Evolutionary conservation across 2,888 invertebrate species (phyloP).

Genomic region (Platycheirus albimanus): DNA sequence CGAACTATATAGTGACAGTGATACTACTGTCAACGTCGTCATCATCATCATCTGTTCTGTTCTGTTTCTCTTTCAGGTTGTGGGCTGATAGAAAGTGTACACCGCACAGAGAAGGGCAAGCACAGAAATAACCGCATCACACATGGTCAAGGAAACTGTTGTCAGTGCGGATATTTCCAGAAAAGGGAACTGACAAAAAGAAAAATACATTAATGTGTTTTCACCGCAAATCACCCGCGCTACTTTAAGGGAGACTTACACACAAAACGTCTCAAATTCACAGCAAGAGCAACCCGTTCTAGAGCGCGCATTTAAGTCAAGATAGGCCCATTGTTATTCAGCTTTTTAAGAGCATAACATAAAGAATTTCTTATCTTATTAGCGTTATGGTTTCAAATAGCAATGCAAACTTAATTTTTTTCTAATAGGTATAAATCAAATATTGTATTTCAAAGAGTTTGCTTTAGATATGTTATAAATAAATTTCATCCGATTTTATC

Average conservation of each 20-base stretch:
- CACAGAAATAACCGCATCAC: slow-evolving; percentile 58
- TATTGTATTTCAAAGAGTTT: no score
- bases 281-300: slow-evolving; percentile 22
- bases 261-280: slow-evolving; percentile 59
- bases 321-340: neutral
- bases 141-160: slow-evolving; percentile 68
- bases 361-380: no score
- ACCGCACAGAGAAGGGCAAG: slow-evolving; percentile 61
- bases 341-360: no score
- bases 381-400: no score
- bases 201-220: slow-evolving; percentile 21
- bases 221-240: slow-evolving; percentile 48
- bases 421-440: no score
- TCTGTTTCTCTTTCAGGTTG: slow-evolving; percentile 53
- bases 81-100: slow-evolving; percentile 43
- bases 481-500: neutral
- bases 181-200: slow-evolving; percentile 24
- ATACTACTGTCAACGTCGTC: slow-evolving; percentile 61
- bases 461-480: no score
- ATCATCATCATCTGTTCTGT: slow-evolving; percentile 56
- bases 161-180: slow-evolving; percentile 62
- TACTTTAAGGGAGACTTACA: slow-evolving; percentile 21
- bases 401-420: no score
- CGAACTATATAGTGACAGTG: slow-evolving; percentile 59
- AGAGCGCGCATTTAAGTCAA: neutral